Evolutionary conservation across 2,888 invertebrate genomes (phyloP), one percentile per base, ranked within the genome.

Genomic region (Epsilonema sp.): DNA sequence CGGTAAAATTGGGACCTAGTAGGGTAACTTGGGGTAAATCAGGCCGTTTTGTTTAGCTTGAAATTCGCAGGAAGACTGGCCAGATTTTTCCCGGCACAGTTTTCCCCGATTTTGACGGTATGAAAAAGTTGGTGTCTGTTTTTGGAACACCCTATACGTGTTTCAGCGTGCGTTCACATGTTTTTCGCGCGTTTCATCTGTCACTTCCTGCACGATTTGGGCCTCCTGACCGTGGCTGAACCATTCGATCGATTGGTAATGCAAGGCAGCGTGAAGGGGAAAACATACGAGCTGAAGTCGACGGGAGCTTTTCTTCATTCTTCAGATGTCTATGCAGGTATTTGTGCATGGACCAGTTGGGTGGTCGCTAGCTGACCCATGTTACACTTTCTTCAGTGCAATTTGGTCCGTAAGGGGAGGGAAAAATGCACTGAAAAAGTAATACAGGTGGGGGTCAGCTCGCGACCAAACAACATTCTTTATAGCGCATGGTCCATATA

Each of bases 171-270:
- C 11, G 69, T 94, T 43, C 97, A 99, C 74, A 75, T 99, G 55
- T 97, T 89, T 63, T 97, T 86, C 69, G 89, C 97, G 2, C 75
- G 97, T 41, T 97, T 99, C 67, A 75, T 92, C 65, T 79, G 77
- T 60, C 82, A 94, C 65, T 97, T 97, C 65, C 70, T 97, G 46
- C 75, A 85, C 65, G 78, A 79, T 2, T 69, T 80, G 52, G 84
- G 83, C 0, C 68, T 82, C 57, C 70, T 82, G 13, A 74, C 77
- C 3, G 73, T 74, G 49, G 67, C 74, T 50, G 97, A 97, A 67
- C 97, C 97, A 3, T 97, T 99, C 66, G 77, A 76, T 56, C 77
- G 81, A 55, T 73, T 99, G 5, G 71, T 97, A 19, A 85, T 89
- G 0, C 86, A 92, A 31, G 31, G 31, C 8, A 16, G 8, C 16